phyloP scores from a whole-genome alignment of 37 sponge, comb jelly and placozoan genomes.

The Diacarnus erythraeanus region DNA sequence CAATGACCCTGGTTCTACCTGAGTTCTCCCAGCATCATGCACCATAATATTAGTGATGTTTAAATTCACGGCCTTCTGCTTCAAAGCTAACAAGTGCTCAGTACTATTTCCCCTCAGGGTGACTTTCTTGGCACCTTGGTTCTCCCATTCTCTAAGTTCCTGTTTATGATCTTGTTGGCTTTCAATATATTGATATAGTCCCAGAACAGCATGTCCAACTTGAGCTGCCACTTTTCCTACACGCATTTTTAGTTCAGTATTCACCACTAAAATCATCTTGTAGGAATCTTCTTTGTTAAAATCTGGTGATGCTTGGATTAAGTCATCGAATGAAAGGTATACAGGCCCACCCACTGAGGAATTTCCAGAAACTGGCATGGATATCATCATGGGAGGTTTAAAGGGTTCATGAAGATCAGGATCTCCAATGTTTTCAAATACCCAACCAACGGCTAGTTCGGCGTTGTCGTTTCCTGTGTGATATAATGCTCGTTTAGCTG shows the following conservation, averaged over 20 bases:
- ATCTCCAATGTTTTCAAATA: constrained; percentile 67
- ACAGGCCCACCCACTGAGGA: constrained; percentile 3
- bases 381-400: constrained; percentile 35
- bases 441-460: constrained; percentile 69
- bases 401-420: constrained; percentile 69
- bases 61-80: constrained; percentile 28
- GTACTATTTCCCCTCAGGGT: constrained; percentile 59
- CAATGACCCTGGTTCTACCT: constrained; percentile 70
- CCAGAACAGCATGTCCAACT: constrained; percentile 83
- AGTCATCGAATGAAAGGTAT: constrained; percentile 35
- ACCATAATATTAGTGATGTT: constrained; percentile 45
- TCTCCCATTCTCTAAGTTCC: constrained; percentile 49
- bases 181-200: constrained; percentile 48
- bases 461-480: constrained; percentile 59
- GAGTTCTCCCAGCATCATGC: constrained; percentile 80
- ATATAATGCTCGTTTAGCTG: constrained; percentile 65
- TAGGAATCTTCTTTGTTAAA: not conserved
- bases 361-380: not conserved
- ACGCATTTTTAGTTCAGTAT: constrained; percentile 72
- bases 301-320: not conserved
- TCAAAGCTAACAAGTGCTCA: constrained; percentile 43
- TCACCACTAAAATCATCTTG: constrained; percentile 87
- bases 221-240: constrained; percentile 83
- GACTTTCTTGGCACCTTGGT: constrained; percentile 57
- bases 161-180: not conserved